Evolutionary conservation across 2,113 vertebrate genomes (phyloP).

Genomic region (Podiceps cristatus): DNA sequence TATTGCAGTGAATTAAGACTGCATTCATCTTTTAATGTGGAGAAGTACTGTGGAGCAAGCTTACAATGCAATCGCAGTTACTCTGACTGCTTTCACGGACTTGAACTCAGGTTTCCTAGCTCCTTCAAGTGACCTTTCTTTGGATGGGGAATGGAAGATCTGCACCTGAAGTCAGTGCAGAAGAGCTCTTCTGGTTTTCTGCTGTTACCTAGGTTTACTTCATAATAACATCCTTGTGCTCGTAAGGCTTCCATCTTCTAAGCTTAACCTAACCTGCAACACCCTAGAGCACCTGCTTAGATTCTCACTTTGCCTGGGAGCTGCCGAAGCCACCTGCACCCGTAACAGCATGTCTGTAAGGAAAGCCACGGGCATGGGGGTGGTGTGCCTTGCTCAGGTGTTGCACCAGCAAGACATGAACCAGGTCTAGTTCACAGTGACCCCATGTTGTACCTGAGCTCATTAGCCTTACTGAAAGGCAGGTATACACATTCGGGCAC

Average conservation of each 20-base stretch:
- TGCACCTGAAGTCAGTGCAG: not conserved
- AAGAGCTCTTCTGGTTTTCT: not conserved
- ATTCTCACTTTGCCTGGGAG: not conserved
- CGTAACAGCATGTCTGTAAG: not conserved
- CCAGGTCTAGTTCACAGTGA: not conserved
- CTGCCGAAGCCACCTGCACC: not conserved
- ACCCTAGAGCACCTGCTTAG: not conserved
- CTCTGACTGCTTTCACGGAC: not conserved
- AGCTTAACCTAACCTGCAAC: not conserved
- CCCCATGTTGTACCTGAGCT: not conserved
- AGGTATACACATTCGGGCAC: not conserved
- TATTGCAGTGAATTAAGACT: not conserved
- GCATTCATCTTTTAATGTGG: not conserved
- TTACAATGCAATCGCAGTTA: not conserved
- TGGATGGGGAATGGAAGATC: not conserved
- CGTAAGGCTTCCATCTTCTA: not conserved
- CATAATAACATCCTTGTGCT: not conserved
- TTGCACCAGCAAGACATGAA: accelerated
- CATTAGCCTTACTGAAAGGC: not conserved
- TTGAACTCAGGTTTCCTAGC: not conserved
- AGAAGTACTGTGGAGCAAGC: not conserved
- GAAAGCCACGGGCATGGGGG: not conserved
- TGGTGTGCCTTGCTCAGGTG: not conserved
- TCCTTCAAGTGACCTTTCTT: not conserved
- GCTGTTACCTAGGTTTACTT: not conserved